Evolutionary conservation across 35 echinoderm and acorn worm genomes (phyloP).

Genomic region (Apostichopus parvimensis): DNA sequence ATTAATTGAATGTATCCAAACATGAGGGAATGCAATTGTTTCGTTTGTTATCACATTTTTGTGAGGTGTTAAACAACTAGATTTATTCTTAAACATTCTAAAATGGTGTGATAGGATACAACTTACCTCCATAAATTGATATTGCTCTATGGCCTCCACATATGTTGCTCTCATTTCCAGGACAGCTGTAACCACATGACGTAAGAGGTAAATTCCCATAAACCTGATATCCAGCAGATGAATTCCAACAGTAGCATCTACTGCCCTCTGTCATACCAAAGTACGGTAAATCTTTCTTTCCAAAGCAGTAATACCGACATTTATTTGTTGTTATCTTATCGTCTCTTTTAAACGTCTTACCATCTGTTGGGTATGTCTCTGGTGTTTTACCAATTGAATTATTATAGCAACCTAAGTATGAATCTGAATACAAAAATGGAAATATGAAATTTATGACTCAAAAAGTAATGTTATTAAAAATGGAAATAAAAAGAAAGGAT

Average conservation of each 20-base stretch:
- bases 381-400: background rate
- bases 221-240: background rate
- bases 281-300: background rate
- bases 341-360: background rate
- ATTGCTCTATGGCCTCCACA: background rate
- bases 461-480: too few species aligned
- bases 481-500: too few species aligned
- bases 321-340: background rate
- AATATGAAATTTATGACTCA: too few species aligned
- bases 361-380: background rate
- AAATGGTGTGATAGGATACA: background rate
- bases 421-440: too few species aligned
- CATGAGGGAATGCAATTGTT: too few species aligned
- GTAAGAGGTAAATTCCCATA: background rate
- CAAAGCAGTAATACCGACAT: background rate
- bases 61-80: too few species aligned
- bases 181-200: background rate
- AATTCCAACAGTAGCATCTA: conserved; percentile 5
- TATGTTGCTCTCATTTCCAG: background rate
- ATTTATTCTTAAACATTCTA: too few species aligned
- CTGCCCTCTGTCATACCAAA: background rate
- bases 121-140: background rate
- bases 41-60: too few species aligned
- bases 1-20: too few species aligned
- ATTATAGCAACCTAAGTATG: background rate